Base-by-base conservation (phyloP, 2,797 vertebrate species). In the Limnodromus scolopaceus region DNA sequence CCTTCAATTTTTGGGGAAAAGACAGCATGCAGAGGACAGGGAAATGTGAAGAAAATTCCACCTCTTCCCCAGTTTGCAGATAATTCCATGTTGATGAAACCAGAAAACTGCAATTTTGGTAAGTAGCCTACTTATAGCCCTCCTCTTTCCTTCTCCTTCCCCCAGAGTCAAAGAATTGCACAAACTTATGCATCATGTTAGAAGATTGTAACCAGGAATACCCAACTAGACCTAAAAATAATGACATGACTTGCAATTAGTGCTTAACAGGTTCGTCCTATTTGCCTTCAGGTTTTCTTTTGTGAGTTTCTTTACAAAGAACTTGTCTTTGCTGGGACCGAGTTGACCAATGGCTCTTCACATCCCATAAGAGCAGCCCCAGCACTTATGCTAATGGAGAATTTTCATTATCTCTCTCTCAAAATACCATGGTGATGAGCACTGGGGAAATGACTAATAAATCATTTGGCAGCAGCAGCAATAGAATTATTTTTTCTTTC, bases 401-500 rank as follows among this genome's bases (percentile, higher is more conserved):
- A 69, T 89, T 91, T 91, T 84, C 63, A 79, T 89, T 82, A 72
- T 82, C 34, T 84, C 18, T 49, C n/a, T 81, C 43, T 79, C 43
- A 86, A 90, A 89, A 89, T 72, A 66, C 39, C 60, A 43, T n/a
- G 22, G 60, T 86, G 80, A 87, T 58, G 39, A 93, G 41, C 39
- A 76, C 46, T 76, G 63, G 22, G 61, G n/a, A 92, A 94, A 82
- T 38, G 4, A 39, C 68, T 92, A 90, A 72, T 84, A 94, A 94
- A 95, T 90, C 23, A 81, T 71, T 48, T 94, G 30, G 78, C 72
- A 93, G 49, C 36, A 78, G 55, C 24, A 60, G 34, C 18, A 82
- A 82, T 28, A 78, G 5, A 49, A 24, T 53, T 68, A 13, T 18
- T 61, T 60, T 43, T 75, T 41, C 75, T 75, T 24, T 13, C 30